Evolutionary conservation across 2,113 vertebrate genomes (phyloP).

Genomic region (Erythrolamprus reginae): DNA sequence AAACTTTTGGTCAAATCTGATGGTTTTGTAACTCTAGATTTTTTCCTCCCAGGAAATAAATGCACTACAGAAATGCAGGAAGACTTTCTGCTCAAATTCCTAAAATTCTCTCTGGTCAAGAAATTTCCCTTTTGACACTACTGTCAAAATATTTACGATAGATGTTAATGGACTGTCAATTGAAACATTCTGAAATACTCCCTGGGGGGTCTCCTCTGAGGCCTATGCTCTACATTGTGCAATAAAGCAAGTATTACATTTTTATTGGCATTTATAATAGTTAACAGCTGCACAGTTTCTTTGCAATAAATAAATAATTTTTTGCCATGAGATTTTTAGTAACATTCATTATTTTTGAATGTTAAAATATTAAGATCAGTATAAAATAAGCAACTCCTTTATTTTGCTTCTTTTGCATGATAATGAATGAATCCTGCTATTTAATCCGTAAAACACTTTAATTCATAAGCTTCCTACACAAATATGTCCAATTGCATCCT

Average conservation of each 20-base stretch:
- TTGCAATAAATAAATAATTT: accelerated
- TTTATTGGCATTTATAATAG: slow-evolving; percentile 31
- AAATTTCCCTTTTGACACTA: slow-evolving; percentile 51
- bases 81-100: slow-evolving; percentile 46
- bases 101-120: slow-evolving; percentile 50
- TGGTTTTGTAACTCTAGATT: background rate
- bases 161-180: slow-evolving; percentile 41
- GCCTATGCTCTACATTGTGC: slow-evolving; percentile 36
- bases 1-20: background rate
- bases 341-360: slow-evolving; percentile 5
- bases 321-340: slow-evolving; percentile 2
- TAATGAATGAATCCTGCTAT: background rate
- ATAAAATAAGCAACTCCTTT: background rate
- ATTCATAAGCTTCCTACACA: background rate
- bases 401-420: background rate
- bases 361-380: slow-evolving; percentile 7
- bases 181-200: slow-evolving; percentile 34
- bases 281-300: background rate
- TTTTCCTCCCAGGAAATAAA: slow-evolving; percentile 35
- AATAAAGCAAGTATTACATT: slow-evolving; percentile 24
- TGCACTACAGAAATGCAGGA: slow-evolving; percentile 28
- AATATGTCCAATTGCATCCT: background rate
- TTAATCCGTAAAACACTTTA: background rate
- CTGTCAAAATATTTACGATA: slow-evolving; percentile 49
- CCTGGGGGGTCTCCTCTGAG: slow-evolving; percentile 26